Conservation (phyloP, 2,113 vertebrate species). For the Noctilio leporinus region DNA sequence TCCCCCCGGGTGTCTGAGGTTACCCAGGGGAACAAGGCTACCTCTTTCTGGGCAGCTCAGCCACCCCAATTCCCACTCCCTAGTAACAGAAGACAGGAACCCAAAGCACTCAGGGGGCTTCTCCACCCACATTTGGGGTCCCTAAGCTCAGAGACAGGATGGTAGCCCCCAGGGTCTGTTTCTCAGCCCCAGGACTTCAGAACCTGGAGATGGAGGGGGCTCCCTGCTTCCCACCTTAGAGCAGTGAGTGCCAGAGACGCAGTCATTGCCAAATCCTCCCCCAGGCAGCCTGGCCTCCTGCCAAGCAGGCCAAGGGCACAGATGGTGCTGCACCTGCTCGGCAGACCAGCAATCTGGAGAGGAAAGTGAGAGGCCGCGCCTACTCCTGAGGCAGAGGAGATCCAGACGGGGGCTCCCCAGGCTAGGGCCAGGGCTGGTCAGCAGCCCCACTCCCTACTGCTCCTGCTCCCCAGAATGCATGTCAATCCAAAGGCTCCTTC, state of each 20-base stretch:
- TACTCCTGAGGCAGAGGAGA: neutral
- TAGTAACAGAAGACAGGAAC: neutral
- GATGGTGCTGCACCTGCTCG: constrained; percentile 43
- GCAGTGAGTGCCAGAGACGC: neutral
- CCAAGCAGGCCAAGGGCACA: constrained; percentile 15
- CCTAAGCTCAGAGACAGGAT: neutral
- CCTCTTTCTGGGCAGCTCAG: neutral
- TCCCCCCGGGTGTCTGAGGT: neutral
- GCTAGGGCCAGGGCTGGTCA: neutral
- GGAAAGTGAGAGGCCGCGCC: neutral
- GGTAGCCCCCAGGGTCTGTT: neutral
- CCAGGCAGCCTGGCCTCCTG: neutral
- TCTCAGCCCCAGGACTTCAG: neutral
- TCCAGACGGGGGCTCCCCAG: neutral
- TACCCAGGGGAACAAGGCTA: too few relatives aligned
- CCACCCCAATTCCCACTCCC: too few relatives aligned
- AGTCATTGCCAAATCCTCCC: neutral
- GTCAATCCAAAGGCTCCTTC: neutral
- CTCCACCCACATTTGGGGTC: neutral
- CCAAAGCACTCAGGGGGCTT: neutral
- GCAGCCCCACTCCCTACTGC: neutral
- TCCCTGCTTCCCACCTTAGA: neutral
- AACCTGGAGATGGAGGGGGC: neutral
- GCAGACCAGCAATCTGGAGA: neutral
- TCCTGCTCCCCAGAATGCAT: neutral